These are phyloP conservation scores for Poecile atricapillus DNA, from an alignment of 2,113 vertebrate species.

Conservation along the genomic window DNA sequence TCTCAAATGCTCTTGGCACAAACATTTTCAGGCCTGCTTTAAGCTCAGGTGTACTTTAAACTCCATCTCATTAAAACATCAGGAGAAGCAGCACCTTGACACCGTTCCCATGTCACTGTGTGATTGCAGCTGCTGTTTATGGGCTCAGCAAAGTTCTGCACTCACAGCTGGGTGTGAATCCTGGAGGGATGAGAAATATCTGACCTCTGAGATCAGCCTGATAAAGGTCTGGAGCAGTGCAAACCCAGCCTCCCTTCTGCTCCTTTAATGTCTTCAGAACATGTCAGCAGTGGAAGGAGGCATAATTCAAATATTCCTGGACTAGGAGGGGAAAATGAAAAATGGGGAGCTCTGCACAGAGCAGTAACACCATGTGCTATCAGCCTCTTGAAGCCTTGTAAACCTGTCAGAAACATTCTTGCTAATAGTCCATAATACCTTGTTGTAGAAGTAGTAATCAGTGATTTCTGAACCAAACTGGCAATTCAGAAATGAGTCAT, in stretches of 20 bases:
- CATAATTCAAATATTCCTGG: background rate
- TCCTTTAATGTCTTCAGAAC: background rate
- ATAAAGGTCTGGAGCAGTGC: background rate
- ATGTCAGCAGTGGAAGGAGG: background rate
- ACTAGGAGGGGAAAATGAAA: background rate
- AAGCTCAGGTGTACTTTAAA: background rate
- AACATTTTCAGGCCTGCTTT: background rate
- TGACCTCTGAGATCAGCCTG: background rate
- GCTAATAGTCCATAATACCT: constrained; percentile 28
- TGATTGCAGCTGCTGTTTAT: background rate
- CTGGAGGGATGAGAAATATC: background rate
- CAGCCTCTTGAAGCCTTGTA: constrained; percentile 21
- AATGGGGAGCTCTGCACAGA: background rate
- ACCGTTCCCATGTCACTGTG: background rate
- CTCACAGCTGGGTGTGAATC: background rate
- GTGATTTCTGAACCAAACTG: constrained; percentile 38
- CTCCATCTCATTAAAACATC: background rate
- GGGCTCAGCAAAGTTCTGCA: background rate
- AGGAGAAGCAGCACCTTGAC: background rate
- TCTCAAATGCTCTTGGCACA: background rate
- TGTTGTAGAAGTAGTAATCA: constrained; percentile 47
- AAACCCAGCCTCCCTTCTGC: background rate
- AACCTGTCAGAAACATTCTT: constrained; percentile 22
- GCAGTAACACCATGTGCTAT: background rate
- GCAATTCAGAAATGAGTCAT: constrained; percentile 46